These are phyloP conservation scores for Sepioteuthis lessoniana DNA, from an alignment of 2,888 invertebrate species.

Conservation along the genomic window DNA sequence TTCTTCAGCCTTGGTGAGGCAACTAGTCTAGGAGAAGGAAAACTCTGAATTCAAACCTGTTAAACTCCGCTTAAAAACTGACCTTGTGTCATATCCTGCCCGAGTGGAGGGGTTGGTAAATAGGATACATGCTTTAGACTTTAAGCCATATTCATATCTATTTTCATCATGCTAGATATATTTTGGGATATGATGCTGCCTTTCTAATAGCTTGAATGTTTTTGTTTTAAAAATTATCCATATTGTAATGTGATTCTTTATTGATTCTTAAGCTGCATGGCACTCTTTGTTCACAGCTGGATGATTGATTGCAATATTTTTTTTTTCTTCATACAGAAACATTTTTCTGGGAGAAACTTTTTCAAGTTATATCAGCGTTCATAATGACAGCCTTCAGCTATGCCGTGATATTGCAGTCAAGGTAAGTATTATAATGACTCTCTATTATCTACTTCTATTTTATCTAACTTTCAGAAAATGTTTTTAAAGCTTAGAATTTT, in stretches of 20 bases:
- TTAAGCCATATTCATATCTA: not conserved
- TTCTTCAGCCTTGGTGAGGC: no score
- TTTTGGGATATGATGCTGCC: not conserved
- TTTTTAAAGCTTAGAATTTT: no score
- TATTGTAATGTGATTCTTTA: not conserved
- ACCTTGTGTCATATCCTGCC: no score
- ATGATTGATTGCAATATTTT: not conserved
- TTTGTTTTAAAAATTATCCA: not conserved
- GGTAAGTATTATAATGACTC: constrained; percentile 75
- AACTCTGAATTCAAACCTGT: no score
- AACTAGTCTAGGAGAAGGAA: no score
- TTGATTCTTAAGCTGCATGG: not conserved
- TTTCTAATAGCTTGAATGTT: not conserved
- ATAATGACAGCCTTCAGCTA: constrained; percentile 91
- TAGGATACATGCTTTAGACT: no score
- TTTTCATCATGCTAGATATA: not conserved
- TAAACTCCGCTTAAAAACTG: no score
- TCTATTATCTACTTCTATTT: not conserved
- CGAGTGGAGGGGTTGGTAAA: no score
- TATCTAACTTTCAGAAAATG: no score
- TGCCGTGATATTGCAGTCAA: constrained; percentile 89
- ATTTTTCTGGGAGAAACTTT: constrained; percentile 99
- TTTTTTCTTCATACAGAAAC: constrained; percentile 79
- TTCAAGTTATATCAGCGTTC: constrained; percentile 96
- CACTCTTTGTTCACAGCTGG: not conserved